These are phyloP conservation scores for Cercopithecus diana DNA, from an alignment of 2,797 vertebrate species.

Conservation along the genomic window DNA sequence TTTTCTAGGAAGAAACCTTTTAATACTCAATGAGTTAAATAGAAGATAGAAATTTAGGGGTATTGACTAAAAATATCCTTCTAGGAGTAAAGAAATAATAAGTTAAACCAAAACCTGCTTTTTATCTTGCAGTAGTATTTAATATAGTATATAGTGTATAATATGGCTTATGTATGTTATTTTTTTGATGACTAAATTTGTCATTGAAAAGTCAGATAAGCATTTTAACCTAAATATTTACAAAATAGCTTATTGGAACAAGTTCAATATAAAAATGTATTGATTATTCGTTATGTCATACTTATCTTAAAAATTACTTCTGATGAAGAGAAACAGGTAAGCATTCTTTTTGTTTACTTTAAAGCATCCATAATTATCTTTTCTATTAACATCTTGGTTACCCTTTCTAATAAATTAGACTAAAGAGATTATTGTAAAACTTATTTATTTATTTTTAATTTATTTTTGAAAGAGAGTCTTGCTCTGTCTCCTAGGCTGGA, in stretches of 20 bases:
- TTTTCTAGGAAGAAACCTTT: not conserved
- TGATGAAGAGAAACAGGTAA: not conserved
- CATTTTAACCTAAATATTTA: not conserved
- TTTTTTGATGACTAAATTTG: not conserved
- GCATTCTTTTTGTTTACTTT: not conserved
- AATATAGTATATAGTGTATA: not conserved
- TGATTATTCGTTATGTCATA: not conserved
- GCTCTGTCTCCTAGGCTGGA: no score
- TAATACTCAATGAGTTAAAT: not conserved
- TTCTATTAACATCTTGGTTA: not conserved
- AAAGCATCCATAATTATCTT: not conserved
- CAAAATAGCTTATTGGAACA: not conserved
- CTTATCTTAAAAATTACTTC: not conserved
- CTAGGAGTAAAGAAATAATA: not conserved
- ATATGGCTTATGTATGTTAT: not conserved
- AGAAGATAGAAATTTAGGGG: not conserved
- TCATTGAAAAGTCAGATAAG: not conserved
- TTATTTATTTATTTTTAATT: not conserved
- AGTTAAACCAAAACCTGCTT: not conserved
- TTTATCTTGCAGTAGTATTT: not conserved
- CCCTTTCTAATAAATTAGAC: not conserved
- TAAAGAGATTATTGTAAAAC: not conserved
- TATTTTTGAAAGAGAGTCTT: no score
- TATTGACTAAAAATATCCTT: not conserved
- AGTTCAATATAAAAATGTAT: not conserved